Conservation (phyloP, 2,113 vertebrate species). For the Alaudala cheleensis region DNA sequence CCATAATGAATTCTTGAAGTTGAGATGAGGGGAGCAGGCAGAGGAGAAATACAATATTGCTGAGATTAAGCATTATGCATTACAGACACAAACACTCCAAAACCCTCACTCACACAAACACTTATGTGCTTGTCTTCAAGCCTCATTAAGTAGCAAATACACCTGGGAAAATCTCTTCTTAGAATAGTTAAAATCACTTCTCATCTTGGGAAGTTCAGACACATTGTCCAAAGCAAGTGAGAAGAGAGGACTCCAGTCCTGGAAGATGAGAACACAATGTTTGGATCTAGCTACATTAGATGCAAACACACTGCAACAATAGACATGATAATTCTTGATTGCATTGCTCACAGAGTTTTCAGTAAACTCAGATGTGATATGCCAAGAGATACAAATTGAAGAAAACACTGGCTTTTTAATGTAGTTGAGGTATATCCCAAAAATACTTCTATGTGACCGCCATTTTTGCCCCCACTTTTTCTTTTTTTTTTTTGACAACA, state of each 20-base stretch:
- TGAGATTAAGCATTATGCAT: neutral
- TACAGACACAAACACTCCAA: neutral
- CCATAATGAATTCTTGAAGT: neutral
- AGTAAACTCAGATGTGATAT: neutral
- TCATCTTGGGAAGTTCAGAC: neutral
- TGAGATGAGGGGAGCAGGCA: neutral
- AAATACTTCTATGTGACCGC: neutral
- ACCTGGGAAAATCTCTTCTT: neutral
- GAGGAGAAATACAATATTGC: neutral
- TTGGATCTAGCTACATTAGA: neutral
- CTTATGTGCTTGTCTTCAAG: neutral
- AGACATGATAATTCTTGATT: neutral
- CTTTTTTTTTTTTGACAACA: neutral
- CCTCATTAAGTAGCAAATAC: neutral
- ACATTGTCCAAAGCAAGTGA: neutral
- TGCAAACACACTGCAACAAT: neutral
- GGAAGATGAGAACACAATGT: neutral
- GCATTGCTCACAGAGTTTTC: neutral
- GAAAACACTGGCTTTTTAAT: neutral
- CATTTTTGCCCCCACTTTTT: neutral
- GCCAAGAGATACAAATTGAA: neutral
- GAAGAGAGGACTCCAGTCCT: neutral
- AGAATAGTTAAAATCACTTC: neutral
- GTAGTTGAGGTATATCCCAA: neutral
- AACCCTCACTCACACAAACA: neutral